A percentile compares a stretch with the other conserved stretches of the same genome.
Conservation (phyloP, 2,797 vertebrate species). For the Urocyon cinereoargenteus region DNA sequence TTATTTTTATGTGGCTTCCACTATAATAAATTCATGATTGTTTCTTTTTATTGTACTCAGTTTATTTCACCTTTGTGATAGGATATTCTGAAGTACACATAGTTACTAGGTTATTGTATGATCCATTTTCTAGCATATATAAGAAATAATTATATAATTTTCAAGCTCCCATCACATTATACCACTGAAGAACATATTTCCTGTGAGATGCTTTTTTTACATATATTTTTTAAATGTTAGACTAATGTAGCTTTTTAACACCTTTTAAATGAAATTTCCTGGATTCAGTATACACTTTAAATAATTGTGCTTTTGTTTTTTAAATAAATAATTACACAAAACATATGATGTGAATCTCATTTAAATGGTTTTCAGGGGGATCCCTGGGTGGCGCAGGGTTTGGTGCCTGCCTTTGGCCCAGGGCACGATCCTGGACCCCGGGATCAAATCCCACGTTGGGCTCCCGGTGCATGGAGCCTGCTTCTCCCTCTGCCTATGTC, state of each 20-base stretch:
- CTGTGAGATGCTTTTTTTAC: neutral
- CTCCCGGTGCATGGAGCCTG: too few species aligned
- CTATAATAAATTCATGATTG: neutral
- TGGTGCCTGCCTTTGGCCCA: too few species aligned
- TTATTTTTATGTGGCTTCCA: neutral
- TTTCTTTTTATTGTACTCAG: neutral
- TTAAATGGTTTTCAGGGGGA: conserved; percentile 25
- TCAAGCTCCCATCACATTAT: neutral
- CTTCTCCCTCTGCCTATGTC: too few species aligned
- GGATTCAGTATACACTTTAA: neutral
- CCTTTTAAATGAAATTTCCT: neutral
- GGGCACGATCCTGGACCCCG: too few species aligned
- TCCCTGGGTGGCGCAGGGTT: too few species aligned
- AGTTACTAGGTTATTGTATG: neutral
- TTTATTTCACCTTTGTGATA: neutral
- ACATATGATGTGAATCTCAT: neutral
- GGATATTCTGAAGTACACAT: neutral
- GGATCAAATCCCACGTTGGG: too few species aligned
- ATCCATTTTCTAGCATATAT: neutral
- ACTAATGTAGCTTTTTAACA: neutral
- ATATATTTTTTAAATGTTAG: neutral
- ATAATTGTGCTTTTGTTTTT: neutral
- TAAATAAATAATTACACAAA: neutral
- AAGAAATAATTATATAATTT: neutral
- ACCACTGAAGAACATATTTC: neutral